These are phyloP conservation scores for Nothocercus nigrocapillus DNA, from an alignment of 2,113 vertebrate genomes.

Conservation along the genomic window DNA sequence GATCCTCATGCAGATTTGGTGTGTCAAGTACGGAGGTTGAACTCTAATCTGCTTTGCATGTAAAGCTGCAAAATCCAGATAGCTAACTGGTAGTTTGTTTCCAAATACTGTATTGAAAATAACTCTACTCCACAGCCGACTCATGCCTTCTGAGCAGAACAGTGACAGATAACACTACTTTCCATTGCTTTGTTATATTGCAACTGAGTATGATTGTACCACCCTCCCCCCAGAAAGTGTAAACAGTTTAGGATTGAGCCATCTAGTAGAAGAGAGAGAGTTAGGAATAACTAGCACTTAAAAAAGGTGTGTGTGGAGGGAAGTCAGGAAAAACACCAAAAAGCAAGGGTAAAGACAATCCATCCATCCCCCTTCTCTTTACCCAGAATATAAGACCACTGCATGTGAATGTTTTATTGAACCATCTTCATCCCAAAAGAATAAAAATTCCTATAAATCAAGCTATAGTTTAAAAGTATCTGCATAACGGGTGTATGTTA, in stretches of 20 bases:
- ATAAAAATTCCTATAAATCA: background rate
- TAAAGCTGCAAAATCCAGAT: background rate
- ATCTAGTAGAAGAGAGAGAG: background rate
- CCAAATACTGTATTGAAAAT: background rate
- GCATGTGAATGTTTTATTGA: background rate
- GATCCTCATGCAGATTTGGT: background rate
- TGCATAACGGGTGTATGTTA: background rate
- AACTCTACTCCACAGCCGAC: background rate
- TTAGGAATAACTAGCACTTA: background rate
- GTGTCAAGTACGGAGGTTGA: background rate
- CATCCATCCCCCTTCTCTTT: background rate
- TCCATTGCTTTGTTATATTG: background rate
- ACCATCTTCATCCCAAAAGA: background rate
- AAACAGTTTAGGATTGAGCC: background rate
- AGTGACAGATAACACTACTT: background rate
- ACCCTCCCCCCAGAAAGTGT: background rate
- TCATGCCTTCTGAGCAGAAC: background rate
- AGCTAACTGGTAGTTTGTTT: background rate
- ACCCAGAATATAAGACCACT: background rate
- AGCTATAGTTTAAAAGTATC: background rate
- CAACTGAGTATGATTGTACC: background rate
- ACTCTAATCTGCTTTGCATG: background rate
- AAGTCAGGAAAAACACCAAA: background rate
- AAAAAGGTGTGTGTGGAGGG: background rate
- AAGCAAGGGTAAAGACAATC: background rate